These are phyloP conservation scores for Acanthoscelides obtectus DNA, from an alignment of 2,888 invertebrate genomes.

Conservation along the genomic window DNA sequence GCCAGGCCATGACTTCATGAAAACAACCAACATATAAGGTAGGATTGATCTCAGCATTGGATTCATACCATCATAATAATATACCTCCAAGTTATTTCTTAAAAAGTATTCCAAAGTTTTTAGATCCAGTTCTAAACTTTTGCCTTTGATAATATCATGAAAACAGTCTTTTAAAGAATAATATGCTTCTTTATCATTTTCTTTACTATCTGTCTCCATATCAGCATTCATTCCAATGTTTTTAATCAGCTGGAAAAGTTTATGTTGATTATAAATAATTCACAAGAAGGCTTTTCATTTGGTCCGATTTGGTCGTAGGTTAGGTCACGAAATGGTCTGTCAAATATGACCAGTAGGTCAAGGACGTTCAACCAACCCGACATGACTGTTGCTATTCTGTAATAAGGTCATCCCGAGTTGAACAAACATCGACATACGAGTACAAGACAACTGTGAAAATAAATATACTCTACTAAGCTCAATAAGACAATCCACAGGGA, in stretches of 20 bases:
- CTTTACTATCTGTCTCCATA: background rate
- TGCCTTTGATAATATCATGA: conserved; percentile 16
- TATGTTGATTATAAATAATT: too few relatives aligned
- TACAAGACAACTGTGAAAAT: too few relatives aligned
- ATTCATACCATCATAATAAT: conserved; percentile 11
- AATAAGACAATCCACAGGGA: too few relatives aligned
- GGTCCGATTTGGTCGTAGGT: too few relatives aligned
- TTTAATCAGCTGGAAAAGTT: background rate
- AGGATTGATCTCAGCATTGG: conserved; percentile 13
- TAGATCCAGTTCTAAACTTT: conserved; percentile 13
- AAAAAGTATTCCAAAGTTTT: conserved; percentile 12
- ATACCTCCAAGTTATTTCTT: conserved; percentile 11
- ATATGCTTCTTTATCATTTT: background rate
- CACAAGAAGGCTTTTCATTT: too few relatives aligned
- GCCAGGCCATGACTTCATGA: conserved; percentile 20
- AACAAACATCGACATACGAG: too few relatives aligned
- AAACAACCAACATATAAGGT: conserved; percentile 18
- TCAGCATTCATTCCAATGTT: background rate
- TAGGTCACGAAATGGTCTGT: too few relatives aligned
- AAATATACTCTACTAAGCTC: too few relatives aligned
- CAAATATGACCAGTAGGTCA: too few relatives aligned
- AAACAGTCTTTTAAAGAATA: conserved; percentile 14
- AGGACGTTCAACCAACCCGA: too few relatives aligned
- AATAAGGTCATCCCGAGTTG: too few relatives aligned
- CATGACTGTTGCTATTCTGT: too few relatives aligned